Conservation (phyloP, 2,888 invertebrate genomes). For the Hermaeophaga mercurialis region DNA sequence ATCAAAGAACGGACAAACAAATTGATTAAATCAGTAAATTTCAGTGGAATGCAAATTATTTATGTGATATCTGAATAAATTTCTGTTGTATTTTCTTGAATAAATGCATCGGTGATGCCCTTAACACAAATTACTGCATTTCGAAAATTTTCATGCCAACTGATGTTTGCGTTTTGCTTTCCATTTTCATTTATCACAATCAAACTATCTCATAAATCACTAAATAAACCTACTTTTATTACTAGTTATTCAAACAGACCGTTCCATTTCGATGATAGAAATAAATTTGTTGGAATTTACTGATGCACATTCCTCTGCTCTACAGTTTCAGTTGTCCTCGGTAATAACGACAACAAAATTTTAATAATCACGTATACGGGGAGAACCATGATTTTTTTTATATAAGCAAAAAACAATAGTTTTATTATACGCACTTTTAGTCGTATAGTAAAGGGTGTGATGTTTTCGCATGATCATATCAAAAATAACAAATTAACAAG, state of each 20-base stretch:
- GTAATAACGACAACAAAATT: constrained; percentile 19
- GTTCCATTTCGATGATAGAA: constrained; percentile 28
- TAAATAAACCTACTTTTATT: constrained; percentile 36
- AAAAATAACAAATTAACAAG: too few relatives aligned
- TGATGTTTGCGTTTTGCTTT: constrained; percentile 28
- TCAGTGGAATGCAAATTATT: too few relatives aligned
- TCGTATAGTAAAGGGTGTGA: too few relatives aligned
- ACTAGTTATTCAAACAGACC: constrained; percentile 33
- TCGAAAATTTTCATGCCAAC: constrained; percentile 17
- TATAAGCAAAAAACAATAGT: too few relatives aligned
- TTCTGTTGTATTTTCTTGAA: constrained; percentile 1
- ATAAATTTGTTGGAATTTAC: constrained; percentile 33
- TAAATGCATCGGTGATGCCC: constrained; percentile 9
- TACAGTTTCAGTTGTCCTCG: constrained; percentile 17
- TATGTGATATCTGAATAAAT: not conserved
- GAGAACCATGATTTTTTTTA: too few relatives aligned
- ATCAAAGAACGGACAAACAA: too few relatives aligned
- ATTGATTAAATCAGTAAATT: too few relatives aligned
- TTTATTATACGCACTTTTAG: too few relatives aligned
- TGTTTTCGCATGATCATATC: too few relatives aligned
- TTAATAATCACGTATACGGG: too few relatives aligned
- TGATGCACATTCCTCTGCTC: constrained; percentile 28
- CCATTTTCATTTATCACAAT: constrained; percentile 37
- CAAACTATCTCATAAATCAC: constrained; percentile 37
- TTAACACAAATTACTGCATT: constrained; percentile 16